Evolutionary conservation across 2,888 invertebrate species (phyloP), one percentile per base, ranked within the genome.

Genomic region (Drosophila fungiperda): DNA sequence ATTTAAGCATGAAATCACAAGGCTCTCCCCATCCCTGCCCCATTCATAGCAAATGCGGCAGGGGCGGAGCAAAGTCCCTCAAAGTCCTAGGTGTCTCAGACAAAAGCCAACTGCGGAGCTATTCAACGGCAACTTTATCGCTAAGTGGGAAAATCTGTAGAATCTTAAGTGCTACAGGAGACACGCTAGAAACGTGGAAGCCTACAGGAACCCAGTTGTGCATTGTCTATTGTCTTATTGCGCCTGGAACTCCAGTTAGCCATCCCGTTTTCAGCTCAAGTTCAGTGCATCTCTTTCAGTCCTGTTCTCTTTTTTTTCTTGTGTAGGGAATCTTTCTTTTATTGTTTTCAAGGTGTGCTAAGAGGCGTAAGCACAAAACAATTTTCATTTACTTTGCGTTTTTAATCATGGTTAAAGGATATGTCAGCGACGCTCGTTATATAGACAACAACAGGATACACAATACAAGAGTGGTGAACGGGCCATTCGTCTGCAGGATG

Each of bases 91-190:
- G 63, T 54, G 71, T 83, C 60, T 70, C 76, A 76, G 84, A 68
- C 84, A 84, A 89, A 79, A 84, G 82, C 62, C 59, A 80, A 75
- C 63, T 64, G 76, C 33, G 61, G 52, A 67, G 89, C 81, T 66
- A 85, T 85, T 85, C 83, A 85, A 60, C 60, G 63, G 81, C 76
- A 89, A 80, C 78, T 86, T 88, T 89, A 85, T 88, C 80, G 75
- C 82, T 87, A 89, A 89, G 90, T 89, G 90, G 82, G 82, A 89
- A 89, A 90, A 87, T 89, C 89, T 89, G 90, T 87, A 78, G 90
- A 79, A 80, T 85, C 83, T 89, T 83, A 90, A 88, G 88, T 90
- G 82, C 79, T 78, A 69, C 68, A 70, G 74, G 65, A 60, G 65
- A 58, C 42, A 55, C 45, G 42, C 45, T 23, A 63, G 57, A 53